Base-by-base conservation (phyloP, 2,113 vertebrate species). In the Phalacrocorax aristotelis region DNA sequence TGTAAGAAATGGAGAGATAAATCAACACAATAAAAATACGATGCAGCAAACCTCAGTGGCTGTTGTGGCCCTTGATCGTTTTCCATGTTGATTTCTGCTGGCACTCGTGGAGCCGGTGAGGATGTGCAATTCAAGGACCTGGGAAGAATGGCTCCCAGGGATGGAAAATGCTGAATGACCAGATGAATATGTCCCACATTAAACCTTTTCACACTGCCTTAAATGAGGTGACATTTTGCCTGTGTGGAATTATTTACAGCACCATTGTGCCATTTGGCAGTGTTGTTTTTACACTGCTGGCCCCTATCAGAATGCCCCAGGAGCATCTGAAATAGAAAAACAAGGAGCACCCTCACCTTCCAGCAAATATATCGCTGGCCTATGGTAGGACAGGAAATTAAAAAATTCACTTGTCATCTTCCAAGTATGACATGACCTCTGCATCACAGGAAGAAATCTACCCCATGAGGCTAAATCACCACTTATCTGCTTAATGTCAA, bases 401-500 rank as follows among this genome's bases (percentile, higher is more conserved):
- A 94, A 92, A 83, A 87, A 85, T 9, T 66, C 54, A 38, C 40
- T 95, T 91, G 77, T 91, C 89, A 83, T 91, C 89, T 66, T 94
- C 84, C 75, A 91, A 90, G 51, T 74, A 70, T 83, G 75, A 77
- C 78, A 58, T 1, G 8, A 69, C 57, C 78, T 83, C 66, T 81
- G 58, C 70, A 75, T 83, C 84, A n/a, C 2, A 49, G 75, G 64
- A 90, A 86, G 89, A 93, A 93, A 91, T 83, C 91, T 68, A 64
- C 57, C 74, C 85, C 60, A 77, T 90, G 86, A 90, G 87, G 95
- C 88, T 96, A 96, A 96, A 95, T 92, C 96, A 91, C 78, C 81
- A 71, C 87, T 97, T 94, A 97, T 96, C 89, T 95, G 77, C 94
- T 97, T 97, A 94, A 83, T 34, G 78, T 89, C 94, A 85, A 51